These are phyloP conservation scores for Syngnathus typhle DNA, from an alignment of 2,113 vertebrate genomes.

Conservation along the genomic window DNA sequence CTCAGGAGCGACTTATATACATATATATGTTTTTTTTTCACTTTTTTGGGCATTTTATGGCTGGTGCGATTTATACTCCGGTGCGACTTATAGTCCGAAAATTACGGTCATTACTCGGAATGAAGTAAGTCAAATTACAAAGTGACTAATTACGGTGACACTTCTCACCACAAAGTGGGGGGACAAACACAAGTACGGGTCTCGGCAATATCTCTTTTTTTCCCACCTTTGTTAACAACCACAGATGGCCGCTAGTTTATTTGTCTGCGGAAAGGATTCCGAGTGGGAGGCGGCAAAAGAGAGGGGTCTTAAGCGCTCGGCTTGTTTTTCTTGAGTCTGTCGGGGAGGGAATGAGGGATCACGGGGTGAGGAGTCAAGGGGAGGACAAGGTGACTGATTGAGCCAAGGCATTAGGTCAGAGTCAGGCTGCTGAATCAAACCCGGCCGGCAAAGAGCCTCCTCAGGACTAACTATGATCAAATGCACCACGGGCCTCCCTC, in stretches of 20 bases:
- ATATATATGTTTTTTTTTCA: too few species aligned
- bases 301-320: constrained; percentile 38
- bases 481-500: constrained; percentile 52
- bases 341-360: constrained; percentile 52
- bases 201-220: background rate
- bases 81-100: too few species aligned
- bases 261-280: constrained; percentile 41
- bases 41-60: too few species aligned
- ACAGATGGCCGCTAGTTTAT: constrained; percentile 37
- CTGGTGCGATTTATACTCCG: too few species aligned
- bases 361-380: constrained; percentile 69
- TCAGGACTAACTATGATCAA: constrained; percentile 60
- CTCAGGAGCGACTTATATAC: too few species aligned
- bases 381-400: constrained; percentile 74
- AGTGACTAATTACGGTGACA: too few species aligned
- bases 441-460: constrained; percentile 41
- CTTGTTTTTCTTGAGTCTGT: constrained; percentile 65
- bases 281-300: constrained; percentile 24
- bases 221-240: constrained; percentile 2
- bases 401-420: constrained; percentile 66
- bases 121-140: too few species aligned
- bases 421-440: constrained; percentile 61
- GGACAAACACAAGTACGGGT: background rate
- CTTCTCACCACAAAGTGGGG: background rate
- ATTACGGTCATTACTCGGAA: too few species aligned